Evolutionary conservation across 2,888 invertebrate species (phyloP), one percentile per base, ranked within the genome.

Genomic region (Amblyjoppa proteus): DNA sequence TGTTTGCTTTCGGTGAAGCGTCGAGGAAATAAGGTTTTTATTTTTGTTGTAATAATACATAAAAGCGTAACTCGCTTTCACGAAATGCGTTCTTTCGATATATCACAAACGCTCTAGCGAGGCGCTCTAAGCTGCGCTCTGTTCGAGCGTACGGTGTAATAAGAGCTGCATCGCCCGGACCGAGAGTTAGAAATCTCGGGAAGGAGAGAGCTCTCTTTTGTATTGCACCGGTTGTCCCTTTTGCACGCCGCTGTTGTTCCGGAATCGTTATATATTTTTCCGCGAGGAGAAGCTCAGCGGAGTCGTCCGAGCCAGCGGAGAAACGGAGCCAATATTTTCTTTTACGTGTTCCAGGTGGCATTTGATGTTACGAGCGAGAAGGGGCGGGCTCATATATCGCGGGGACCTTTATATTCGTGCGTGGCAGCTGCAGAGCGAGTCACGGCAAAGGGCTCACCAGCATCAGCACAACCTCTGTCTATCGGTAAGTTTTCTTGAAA

Each of bases 381-480:
- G 94, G 85, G 95, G 95, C 5, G 94, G 93, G 88, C 88, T 92
- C 87, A 95, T 92, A 93, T 94, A 93, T 93, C 95, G 91, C 88
- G 94, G 94, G 38, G 94, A 95, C 89, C 93, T 95, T 82, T 95
- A 95, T 87, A 94, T 95, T 77, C 95, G 95, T 84, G 95, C 95
- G 75, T 95, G 95, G 95, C 95, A 95, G 83, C 92, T 95, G 73
- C 95, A 95, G 89, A 94, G 94, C 84, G 95, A 95, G 90, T 93
- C 93, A 58, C 93, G 93, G 85, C 92, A 90, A 87, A 91, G 92
- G 76, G 91, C 91, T 70, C 93, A 93, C 88, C 91, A 92, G 71
- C 90, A 92, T 83, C 93, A 93, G 87, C 90, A 88, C 58, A 93
- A 91, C 87, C 91, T 93, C 80, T 93, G 93, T 85, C 87, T 93